phyloP scores from a whole-genome alignment of 2,113 vertebrate genomes.

The Lophochroa leadbeateri region DNA sequence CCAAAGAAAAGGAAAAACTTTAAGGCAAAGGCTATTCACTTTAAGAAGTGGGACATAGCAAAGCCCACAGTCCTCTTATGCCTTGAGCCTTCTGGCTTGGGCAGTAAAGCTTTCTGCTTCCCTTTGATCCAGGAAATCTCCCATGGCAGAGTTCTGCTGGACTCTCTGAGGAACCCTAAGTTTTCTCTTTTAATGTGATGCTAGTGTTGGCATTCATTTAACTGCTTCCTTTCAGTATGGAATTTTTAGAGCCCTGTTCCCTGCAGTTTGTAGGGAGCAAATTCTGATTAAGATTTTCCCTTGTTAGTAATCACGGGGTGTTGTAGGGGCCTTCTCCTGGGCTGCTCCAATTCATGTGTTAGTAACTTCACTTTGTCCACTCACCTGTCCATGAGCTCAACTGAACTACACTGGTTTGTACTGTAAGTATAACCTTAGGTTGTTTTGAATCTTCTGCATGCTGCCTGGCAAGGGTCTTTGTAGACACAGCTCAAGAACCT shows the following conservation, averaged over 20 bases:
- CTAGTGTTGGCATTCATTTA: not conserved
- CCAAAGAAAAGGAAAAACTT: not conserved
- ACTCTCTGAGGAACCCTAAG: not conserved
- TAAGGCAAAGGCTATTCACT: not conserved
- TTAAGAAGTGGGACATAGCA: not conserved
- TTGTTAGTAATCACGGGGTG: not conserved
- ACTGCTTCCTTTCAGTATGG: not conserved
- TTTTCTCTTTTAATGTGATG: not conserved
- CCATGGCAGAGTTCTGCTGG: not conserved
- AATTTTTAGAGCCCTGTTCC: not conserved
- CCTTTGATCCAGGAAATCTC: not conserved
- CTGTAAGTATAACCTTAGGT: not conserved
- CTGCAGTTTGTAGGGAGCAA: not conserved
- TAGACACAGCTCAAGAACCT: not conserved
- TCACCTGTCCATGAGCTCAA: not conserved
- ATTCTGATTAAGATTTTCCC: not conserved
- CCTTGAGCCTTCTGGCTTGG: not conserved
- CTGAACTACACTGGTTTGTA: not conserved
- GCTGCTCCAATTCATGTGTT: not conserved
- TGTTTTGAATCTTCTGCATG: not conserved
- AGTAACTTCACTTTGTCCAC: not conserved
- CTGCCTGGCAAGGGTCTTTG: not conserved
- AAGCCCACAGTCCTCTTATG: not conserved
- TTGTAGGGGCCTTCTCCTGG: not conserved
- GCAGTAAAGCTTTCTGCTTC: not conserved